Evolutionary conservation across 2,888 invertebrate species (phyloP).

Genomic region (Ophonus ardosiacus): DNA sequence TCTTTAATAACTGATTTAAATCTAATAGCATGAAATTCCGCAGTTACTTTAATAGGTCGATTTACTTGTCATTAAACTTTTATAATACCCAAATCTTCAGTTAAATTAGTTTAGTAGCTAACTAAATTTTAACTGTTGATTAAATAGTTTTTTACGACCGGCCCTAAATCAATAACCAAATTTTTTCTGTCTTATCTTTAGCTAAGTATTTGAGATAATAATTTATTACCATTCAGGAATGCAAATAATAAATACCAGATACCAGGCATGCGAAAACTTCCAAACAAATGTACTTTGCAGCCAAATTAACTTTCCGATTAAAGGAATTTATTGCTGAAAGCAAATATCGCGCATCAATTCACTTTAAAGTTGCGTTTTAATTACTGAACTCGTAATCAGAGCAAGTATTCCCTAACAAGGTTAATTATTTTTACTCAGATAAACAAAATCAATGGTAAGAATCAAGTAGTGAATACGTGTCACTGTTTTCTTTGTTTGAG

Average conservation of each 20-base stretch:
- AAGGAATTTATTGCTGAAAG: constrained; percentile 8
- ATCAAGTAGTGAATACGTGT: constrained; percentile 44
- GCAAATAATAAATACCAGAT: constrained; percentile 34
- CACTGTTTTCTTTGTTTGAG: constrained; percentile 44
- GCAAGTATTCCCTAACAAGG: constrained; percentile 48
- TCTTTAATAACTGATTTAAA: too few relatives aligned
- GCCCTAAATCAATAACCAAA: background rate
- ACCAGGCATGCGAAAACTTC: constrained; percentile 16
- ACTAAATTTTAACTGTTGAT: too few relatives aligned
- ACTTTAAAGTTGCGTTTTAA: constrained; percentile 58
- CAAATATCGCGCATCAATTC: constrained; percentile 39
- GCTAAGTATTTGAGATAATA: background rate
- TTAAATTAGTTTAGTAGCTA: too few relatives aligned
- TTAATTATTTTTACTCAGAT: constrained; percentile 59
- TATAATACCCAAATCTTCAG: too few relatives aligned
- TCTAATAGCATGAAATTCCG: too few relatives aligned
- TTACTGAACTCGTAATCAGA: constrained; percentile 55
- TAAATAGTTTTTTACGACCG: too few relatives aligned
- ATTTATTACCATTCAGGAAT: constrained; percentile 10
- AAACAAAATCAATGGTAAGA: constrained; percentile 58
- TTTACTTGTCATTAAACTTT: too few relatives aligned
- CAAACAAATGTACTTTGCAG: constrained; percentile 18
- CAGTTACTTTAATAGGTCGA: too few relatives aligned
- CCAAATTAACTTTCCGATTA: constrained; percentile 30
- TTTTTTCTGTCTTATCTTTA: background rate